phyloP scores from a whole-genome alignment of 2,888 invertebrate genomes.

The Oxytorus armatus region DNA sequence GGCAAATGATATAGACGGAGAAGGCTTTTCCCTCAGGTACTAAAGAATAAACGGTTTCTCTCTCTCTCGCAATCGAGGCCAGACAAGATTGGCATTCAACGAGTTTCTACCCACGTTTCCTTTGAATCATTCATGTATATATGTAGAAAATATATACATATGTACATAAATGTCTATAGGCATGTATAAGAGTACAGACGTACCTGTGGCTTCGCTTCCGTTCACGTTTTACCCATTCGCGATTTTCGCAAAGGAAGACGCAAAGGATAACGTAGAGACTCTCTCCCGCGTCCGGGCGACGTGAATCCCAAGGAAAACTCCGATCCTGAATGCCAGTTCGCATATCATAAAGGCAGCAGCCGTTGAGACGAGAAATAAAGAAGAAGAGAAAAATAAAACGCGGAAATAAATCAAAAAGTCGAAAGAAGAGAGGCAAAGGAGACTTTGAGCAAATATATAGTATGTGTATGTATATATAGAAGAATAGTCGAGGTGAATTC shows the following conservation, averaged over 20 bases:
- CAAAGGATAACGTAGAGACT: constrained; percentile 15
- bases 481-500: constrained; percentile 3
- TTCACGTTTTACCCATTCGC: constrained; percentile 31
- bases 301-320: constrained; percentile 31
- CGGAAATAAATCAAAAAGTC: constrained; percentile 9
- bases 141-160: not conserved
- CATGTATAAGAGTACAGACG: not conserved
- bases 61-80: constrained; percentile 21
- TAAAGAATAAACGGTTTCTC: constrained; percentile 34
- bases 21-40: not conserved
- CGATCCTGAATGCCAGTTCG: constrained; percentile 28
- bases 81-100: constrained; percentile 18
- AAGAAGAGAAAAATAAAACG: not conserved
- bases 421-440: constrained; percentile 9
- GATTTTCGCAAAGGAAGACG: constrained; percentile 26
- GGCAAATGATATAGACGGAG: constrained; percentile 19
- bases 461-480: not conserved
- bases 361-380: constrained; percentile 24
- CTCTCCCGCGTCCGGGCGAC: constrained; percentile 4
- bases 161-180: not conserved
- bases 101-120: constrained; percentile 16
- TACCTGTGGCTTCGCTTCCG: constrained; percentile 35
- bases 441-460: constrained; percentile 31
- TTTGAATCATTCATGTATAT: constrained; percentile 25
- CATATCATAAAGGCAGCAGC: constrained; percentile 26